These are phyloP conservation scores for Cairina moschata DNA, from an alignment of 2,113 vertebrate species.

Conservation along the genomic window DNA sequence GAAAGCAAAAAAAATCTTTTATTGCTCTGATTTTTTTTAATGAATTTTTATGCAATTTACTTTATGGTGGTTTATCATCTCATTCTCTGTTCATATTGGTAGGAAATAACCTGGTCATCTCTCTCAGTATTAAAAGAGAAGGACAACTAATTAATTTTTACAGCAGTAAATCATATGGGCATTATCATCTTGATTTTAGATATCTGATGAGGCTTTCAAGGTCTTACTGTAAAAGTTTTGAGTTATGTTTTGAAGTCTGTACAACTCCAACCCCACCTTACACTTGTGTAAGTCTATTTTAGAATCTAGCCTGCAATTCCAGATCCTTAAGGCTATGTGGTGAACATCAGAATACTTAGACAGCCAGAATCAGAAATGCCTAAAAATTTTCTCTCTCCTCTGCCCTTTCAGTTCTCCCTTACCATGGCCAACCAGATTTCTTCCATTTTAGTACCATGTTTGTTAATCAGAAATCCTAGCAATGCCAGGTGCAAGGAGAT, in stretches of 20 bases:
- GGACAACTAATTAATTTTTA: background rate
- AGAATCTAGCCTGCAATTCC: background rate
- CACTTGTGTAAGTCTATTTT: background rate
- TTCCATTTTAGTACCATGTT: background rate
- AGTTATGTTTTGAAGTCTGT: background rate
- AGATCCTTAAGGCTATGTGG: background rate
- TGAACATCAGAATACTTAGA: background rate
- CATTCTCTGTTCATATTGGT: background rate
- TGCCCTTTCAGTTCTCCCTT: background rate
- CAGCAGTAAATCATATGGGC: background rate
- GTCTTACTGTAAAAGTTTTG: background rate
- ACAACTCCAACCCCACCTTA: background rate
- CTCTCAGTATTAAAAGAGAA: background rate
- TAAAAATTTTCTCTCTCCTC: background rate
- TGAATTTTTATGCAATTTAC: background rate
- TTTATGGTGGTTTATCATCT: background rate
- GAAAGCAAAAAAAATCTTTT: background rate
- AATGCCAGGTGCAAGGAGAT: background rate
- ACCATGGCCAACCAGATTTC: rapidly evolving
- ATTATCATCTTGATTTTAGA: background rate
- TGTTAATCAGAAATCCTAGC: background rate
- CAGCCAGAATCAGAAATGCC: background rate
- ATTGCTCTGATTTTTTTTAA: background rate
- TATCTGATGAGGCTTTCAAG: background rate
- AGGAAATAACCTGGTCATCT: background rate